A percentile compares a stretch with the other conserved stretches of the same genome.
phyloP scores from a whole-genome alignment of 1,140 invertebrate genomes.

The Hyles vespertilio region DNA sequence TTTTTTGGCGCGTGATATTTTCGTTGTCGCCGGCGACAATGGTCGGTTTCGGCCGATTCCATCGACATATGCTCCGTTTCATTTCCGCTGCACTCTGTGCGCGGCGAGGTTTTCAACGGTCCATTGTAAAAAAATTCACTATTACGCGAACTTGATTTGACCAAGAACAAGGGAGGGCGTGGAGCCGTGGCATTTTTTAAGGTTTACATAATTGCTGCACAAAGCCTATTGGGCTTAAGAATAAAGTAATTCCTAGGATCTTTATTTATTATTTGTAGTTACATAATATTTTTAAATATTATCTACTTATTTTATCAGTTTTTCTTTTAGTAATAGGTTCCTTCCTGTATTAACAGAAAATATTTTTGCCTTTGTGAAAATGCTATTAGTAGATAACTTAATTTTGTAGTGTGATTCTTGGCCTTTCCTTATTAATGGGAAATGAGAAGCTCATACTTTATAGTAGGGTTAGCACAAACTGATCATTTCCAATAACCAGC shows the following conservation, averaged over 20 bases:
- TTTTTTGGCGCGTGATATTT: background rate
- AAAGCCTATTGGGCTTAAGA: too few species aligned
- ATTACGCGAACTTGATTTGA: conserved; percentile 70
- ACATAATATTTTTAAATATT: background rate
- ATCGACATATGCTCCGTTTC: conserved; percentile 59
- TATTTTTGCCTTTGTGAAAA: too few species aligned
- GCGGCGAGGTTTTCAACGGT: conserved; percentile 43
- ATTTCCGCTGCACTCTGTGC: conserved; percentile 56
- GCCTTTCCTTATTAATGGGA: too few species aligned
- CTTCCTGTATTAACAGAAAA: too few species aligned
- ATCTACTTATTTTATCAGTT: background rate
- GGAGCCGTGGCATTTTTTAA: conserved; percentile 11
- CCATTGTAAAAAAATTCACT: conserved; percentile 65
- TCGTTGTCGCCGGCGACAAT: conserved; percentile 25
- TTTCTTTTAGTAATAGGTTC: too few species aligned
- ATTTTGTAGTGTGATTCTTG: too few species aligned
- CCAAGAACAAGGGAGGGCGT: conserved; percentile 34
- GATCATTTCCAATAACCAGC: too few species aligned
- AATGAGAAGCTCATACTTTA: too few species aligned
- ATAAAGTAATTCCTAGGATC: too few species aligned
- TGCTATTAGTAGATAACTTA: too few species aligned
- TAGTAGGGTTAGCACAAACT: too few species aligned
- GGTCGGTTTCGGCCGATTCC: conserved; percentile 41
- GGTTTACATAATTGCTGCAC: too few species aligned
- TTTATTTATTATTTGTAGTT: background rate